Base-by-base conservation (phyloP, 2,113 vertebrate genomes). In the Clinocottus analis region DNA sequence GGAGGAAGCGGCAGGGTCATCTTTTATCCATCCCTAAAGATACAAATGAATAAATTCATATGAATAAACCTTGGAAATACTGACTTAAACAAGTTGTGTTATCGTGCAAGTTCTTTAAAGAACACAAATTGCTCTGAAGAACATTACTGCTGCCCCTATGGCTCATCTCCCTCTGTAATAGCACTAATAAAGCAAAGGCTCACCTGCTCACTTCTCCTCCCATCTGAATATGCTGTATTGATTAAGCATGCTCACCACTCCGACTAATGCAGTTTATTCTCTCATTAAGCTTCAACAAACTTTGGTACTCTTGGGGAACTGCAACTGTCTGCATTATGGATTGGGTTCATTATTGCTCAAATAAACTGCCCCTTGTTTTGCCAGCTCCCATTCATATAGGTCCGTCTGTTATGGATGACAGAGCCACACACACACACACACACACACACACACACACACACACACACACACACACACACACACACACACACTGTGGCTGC, bases 231-330 rank as follows among this genome's bases (percentile, higher is more conserved):
- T 29, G 10, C 67, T 39, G 58, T 43, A 69, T 61, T 89, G 87
- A 89, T 87, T 76, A 82, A 91, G 83, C 85, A 79, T 53, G 51
- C 77, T 47, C 73, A 49, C 39, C 17, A 58, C 23, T 83, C 76
- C 41, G 84, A 81, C 80, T 85, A 85, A 84, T 75, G 67, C 72
- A 86, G 67, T 89, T 89, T 90, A 87, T 88, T 76, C 79, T 85
- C 78, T 90, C 90, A 92, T 91, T 90, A 92, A 41, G 86, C 83
- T 59, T 82, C 89, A 88, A 68, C 84, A 88, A 90, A 90, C 80
- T 73, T 47, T 60, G 72, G 56, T 79, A 12, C 80, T 78, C 79
- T 63, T 62, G 71, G 84, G 66, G 66, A 88, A 79, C 80, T 69
- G 67, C 56, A 83, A 66, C 81, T 66, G 73, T 80, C 85, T 79